Base-by-base conservation (phyloP, 2,888 invertebrate genomes). In the Dryomyza anilis region DNA sequence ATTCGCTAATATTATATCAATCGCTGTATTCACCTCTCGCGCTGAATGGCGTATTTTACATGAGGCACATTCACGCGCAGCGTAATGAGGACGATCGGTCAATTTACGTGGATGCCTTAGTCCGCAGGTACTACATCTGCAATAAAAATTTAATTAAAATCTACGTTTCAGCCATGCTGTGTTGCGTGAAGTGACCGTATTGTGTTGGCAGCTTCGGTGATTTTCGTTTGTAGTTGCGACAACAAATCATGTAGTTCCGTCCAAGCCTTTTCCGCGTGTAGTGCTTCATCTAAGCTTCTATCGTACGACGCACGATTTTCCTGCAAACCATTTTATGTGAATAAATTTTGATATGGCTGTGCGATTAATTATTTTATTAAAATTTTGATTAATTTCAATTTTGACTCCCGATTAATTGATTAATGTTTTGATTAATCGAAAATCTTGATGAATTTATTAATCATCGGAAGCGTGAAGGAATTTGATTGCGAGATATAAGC, bases 131-230 rank as follows among this genome's bases (percentile, higher is more conserved):
- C 95, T 96, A 85, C 97, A 98, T 77, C 95, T 89, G 67, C 2
- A 69, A 58, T 57, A n/a, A n/a, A n/a, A n/a, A n/a, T n/a, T n/a
- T n/a, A n/a, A n/a, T n/a, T n/a, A n/a, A n/a, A n/a, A n/a, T n/a
- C n/a, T n/a, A n/a, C n/a, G n/a, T n/a, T n/a, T n/a, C n/a, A n/a
- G n/a, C n/a, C n/a, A n/a, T n/a, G n/a, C n/a, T n/a, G n/a, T n/a
- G 12, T 5, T 36, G 21, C 23, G 29, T 33, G 14, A 60, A 25
- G 8, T 8, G 48, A 55, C 85, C 86, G 86, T 83, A 97, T 96
- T 71, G 95, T 94, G 84, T 95, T 95, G 67, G 95, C 94, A 36
- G 95, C 95, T 84, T 95, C 94, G 82, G 95, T 94, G 87, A 96
- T 94, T 85, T 96, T 96, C 80, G 94, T 92, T 81, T 95, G 94